A percentile compares a stretch with the other conserved stretches of the same genome.
phyloP scores from a whole-genome alignment of 1,140 invertebrate species.

The Macrostomum lignano region DNA sequence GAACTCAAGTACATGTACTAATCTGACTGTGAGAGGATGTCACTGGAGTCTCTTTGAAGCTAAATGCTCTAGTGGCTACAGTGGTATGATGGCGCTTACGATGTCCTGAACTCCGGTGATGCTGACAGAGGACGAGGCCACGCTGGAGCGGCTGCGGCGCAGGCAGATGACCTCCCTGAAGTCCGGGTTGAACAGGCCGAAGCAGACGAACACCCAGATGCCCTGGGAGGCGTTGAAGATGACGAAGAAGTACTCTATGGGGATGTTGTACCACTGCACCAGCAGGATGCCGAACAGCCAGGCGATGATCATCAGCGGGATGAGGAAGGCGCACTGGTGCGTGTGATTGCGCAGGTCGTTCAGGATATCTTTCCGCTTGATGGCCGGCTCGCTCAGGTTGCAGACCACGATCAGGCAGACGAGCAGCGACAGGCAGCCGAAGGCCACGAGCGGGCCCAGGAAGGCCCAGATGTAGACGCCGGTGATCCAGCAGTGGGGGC shows the following conservation, averaged over 20 bases:
- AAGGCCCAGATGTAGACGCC: neutral
- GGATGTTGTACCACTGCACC: neutral
- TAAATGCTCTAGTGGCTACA: too few relatives aligned
- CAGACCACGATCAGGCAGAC: slow-evolving; percentile 1
- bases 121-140: too few relatives aligned
- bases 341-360: neutral
- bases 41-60: too few relatives aligned
- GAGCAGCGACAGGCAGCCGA: neutral
- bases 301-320: neutral
- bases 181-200: neutral
- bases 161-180: neutral
- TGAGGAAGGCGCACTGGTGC: neutral
- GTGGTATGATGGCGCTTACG: too few relatives aligned
- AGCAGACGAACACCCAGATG: neutral
- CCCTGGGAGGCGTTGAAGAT: neutral
- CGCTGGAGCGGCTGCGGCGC: too few relatives aligned
- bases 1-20: too few relatives aligned
- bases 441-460: neutral
- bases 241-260: neutral
- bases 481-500: neutral
- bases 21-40: too few relatives aligned
- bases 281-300: neutral
- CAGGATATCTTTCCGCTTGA: neutral
- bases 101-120: too few relatives aligned
- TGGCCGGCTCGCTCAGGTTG: neutral